Evolutionary conservation across 2,797 vertebrate species (phyloP), one percentile per base, ranked within the genome.

Genomic region (Carapus acus): DNA sequence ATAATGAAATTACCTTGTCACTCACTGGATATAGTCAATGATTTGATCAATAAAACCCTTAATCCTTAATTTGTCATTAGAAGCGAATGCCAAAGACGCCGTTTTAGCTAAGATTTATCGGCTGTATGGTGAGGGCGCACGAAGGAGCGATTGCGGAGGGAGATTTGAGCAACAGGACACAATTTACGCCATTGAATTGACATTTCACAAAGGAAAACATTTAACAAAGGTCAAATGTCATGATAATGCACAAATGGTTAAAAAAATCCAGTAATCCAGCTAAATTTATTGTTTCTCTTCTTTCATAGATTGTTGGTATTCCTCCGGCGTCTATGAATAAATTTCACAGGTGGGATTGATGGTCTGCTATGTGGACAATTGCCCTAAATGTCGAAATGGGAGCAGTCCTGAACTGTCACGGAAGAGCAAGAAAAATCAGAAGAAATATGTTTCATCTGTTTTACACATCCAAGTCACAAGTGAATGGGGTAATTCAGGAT

Each of bases 1-100:
- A 60, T 74, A 68, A 75, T 76, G 58, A 69, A 73, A 73, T 67
- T 55, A 74, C 47, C 7, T 44, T 17, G 52, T 73, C 69, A 58
- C 62, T 65, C 61, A 31, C 34, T 41, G 52, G 69, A 55, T 55
- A 62, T 34, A 53, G 49, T 74, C 61, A 58, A 60, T 66, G 42
- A 55, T 54, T 62, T 52, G 51, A 73, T 83, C 78, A 69, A 80
- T 78, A 74, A n/a, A 54, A 3, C 58, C 56, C 46, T 69, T 68
- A 22, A 44, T 77, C 65, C 44, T 60, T 67, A 16, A 74, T 75
- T 76, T 68, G 52, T 57, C 36, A 60, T 60, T 62, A 60, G 57
- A 37, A 52, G 23, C 65, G 27, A 9, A 22, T 3, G 17, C 51
- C 57, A 39, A 15, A 8, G 14, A 45, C 23, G 15, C 17, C 44